A percentile compares a stretch with the other conserved stretches of the same genome.
Evolutionary conservation across 2,113 vertebrate genomes (phyloP).

Genomic region (Sinocyclocheilus rhinocerous): DNA sequence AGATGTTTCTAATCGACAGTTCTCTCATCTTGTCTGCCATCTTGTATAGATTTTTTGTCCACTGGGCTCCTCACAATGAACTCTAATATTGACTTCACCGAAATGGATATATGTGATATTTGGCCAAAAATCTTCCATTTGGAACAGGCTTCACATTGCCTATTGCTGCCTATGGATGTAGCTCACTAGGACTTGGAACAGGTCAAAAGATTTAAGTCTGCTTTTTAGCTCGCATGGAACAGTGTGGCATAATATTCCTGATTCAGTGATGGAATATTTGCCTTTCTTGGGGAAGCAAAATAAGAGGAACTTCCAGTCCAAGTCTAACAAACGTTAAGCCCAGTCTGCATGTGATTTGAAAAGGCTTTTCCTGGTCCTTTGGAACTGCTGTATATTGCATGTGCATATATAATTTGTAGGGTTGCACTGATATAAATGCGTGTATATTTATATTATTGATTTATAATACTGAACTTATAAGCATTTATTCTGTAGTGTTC

Average conservation of each 20-base stretch:
- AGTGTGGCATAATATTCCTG: not conserved
- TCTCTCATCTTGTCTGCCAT: no score
- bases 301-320: conserved; percentile 8
- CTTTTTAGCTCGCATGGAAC: no score
- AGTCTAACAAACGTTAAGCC: not conserved
- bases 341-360: not conserved
- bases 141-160: no score
- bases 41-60: no score
- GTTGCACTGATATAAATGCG: not conserved
- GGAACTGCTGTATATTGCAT: not conserved
- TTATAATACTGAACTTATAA: not conserved
- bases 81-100: no score
- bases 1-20: no score
- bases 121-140: no score
- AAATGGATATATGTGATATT: no score
- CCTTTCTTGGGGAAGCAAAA: not conserved
- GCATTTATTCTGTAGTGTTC: not conserved
- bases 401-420: not conserved
- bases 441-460: not conserved
- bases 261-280: not conserved
- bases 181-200: no score
- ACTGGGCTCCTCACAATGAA: no score
- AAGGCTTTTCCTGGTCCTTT: not conserved
- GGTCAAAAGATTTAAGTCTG: no score
- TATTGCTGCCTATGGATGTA: no score